Conservation (phyloP, 2,888 invertebrate genomes). For the Chymomyza fuscimana region DNA sequence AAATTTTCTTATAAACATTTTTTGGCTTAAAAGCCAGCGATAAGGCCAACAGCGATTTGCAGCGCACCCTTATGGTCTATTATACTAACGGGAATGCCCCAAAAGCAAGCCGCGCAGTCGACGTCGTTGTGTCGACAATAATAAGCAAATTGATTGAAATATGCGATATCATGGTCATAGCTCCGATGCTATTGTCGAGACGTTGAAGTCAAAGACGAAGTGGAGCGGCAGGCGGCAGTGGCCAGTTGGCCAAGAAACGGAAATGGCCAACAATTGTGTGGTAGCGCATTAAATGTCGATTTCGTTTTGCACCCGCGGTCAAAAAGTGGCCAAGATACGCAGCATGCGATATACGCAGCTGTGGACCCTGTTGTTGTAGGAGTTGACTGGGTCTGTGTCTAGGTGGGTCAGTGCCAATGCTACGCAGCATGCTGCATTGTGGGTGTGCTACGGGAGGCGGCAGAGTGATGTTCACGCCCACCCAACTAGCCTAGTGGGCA, state of each 20-base stretch:
- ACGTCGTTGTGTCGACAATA: conserved; percentile 44
- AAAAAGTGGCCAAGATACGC: conserved; percentile 49
- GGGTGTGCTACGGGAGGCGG: neutral
- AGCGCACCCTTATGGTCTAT: conserved; percentile 73
- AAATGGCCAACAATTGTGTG: conserved; percentile 60
- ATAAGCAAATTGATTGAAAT: conserved; percentile 72
- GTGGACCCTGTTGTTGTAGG: conserved; percentile 20
- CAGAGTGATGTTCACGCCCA: conserved; percentile 52
- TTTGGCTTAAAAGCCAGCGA: conserved; percentile 8
- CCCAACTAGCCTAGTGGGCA: conserved; percentile 63
- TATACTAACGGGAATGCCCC: conserved; percentile 71
- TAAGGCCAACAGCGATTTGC: conserved; percentile 24
- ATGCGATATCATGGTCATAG: conserved; percentile 66
- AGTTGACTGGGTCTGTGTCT: conserved; percentile 34
- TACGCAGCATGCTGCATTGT: conserved; percentile 51
- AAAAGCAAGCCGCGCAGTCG: conserved; percentile 49
- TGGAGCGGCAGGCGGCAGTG: too few relatives aligned
- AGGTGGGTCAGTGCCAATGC: conserved; percentile 67
- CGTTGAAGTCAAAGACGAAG: conserved; percentile 17
- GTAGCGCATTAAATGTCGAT: conserved; percentile 74
- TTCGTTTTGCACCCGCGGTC: conserved; percentile 69
- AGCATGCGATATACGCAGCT: conserved; percentile 52
- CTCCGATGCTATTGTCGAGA: neutral
- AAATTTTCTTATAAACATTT: conserved; percentile 24
- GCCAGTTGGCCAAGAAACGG: conserved; percentile 56